phyloP scores from a whole-genome alignment of 2,797 vertebrate species.

The Hipposideros larvatus region DNA sequence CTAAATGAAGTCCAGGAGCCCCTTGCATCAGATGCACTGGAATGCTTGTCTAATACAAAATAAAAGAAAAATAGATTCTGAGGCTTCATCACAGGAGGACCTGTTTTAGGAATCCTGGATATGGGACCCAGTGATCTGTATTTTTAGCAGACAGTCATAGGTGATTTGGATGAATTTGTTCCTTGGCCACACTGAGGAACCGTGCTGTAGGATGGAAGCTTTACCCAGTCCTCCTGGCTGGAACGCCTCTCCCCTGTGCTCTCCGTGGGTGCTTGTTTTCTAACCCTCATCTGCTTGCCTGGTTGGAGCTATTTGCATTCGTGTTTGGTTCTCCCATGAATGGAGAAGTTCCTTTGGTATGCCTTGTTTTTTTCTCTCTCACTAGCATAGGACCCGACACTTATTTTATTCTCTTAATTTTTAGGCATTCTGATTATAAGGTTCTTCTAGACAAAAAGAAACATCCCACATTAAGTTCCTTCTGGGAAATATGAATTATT shows the following conservation, averaged over 20 bases:
- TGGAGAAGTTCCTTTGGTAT: not conserved
- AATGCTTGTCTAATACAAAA: not conserved
- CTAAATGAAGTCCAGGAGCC: not conserved
- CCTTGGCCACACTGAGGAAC: not conserved
- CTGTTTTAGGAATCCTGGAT: not conserved
- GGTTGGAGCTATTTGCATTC: not conserved
- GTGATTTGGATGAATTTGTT: not conserved
- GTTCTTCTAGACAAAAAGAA: not conserved
- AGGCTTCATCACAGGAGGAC: not conserved
- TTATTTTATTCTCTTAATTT: not conserved
- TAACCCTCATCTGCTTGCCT: accelerated
- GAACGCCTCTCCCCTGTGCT: not conserved
- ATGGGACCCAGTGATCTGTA: not conserved
- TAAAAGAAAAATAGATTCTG: not conserved
- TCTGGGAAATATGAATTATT: not conserved
- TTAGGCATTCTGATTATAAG: not conserved
- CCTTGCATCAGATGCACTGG: not conserved
- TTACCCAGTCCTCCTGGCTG: not conserved
- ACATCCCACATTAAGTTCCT: not conserved
- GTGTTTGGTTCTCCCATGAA: not conserved
- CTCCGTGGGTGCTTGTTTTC: not conserved
- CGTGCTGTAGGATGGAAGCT: not conserved
- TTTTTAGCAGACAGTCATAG: not conserved
- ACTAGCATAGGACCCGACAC: not conserved
- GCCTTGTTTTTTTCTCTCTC: not conserved